These are phyloP conservation scores for Ormyrus labotus DNA, from an alignment of 2,888 invertebrate species.

Conservation along the genomic window DNA sequence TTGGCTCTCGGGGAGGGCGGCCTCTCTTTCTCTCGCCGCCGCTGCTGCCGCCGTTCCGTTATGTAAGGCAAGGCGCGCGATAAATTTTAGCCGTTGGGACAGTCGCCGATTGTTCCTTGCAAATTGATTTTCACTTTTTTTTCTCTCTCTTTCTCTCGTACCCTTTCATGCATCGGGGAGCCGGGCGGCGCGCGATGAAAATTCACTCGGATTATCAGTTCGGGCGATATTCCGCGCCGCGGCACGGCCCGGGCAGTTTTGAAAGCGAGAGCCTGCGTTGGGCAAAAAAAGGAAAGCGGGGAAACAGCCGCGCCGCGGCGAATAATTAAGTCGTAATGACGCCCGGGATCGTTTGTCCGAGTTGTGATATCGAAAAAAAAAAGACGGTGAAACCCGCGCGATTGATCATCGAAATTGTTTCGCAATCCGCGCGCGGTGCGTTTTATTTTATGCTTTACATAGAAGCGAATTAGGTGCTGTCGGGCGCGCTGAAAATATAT, in stretches of 20 bases:
- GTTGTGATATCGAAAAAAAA: neutral
- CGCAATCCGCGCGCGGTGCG: no score
- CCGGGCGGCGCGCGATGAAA: constrained; percentile 21
- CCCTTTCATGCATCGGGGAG: constrained; percentile 20
- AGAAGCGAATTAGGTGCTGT: no score
- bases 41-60: constrained; percentile 22
- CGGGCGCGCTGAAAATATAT: no score
- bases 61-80: constrained; percentile 40
- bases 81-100: constrained; percentile 47
- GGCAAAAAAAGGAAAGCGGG: neutral
- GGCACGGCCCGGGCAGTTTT: neutral
- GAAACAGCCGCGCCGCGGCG: neutral
- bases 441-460: no score
- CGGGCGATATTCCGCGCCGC: constrained; percentile 1
- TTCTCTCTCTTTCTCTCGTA: neutral
- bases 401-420: no score
- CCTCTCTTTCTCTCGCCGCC: no score
- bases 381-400: no score
- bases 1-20: constrained; percentile 14
- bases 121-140: constrained; percentile 56
- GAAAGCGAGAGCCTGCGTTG: neutral
- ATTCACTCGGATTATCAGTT: constrained; percentile 16
- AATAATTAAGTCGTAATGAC: constrained; percentile 11
- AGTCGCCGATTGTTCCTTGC: constrained; percentile 54
- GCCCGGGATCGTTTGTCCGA: constrained; percentile 17